Evolutionary conservation across 23 tunicate genomes (phyloP).

Genomic region (Ascidia mentula): DNA sequence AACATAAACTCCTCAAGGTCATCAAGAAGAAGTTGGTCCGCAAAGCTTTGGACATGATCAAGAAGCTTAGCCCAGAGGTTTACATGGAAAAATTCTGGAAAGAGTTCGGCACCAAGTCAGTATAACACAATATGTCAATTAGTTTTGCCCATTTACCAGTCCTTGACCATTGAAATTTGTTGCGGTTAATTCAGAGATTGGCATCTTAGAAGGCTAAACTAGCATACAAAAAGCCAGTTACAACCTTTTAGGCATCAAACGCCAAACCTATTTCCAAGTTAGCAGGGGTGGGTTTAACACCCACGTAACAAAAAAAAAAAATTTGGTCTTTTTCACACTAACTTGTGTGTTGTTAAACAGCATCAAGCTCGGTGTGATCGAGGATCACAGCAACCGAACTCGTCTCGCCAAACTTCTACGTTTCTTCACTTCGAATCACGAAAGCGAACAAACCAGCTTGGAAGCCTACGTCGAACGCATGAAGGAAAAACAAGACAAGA

Average conservation of each 20-base stretch:
- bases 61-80: constrained; percentile 79
- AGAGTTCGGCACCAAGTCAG: constrained; percentile 96
- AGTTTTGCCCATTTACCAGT: too few species aligned
- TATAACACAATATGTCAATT: too few species aligned
- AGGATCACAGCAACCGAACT: constrained; percentile 98
- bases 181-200: too few species aligned
- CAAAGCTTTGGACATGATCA: constrained; percentile 97
- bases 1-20: constrained; percentile 97
- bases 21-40: constrained; percentile 99
- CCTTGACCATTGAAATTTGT: too few species aligned
- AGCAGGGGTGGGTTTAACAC: too few species aligned
- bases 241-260: too few species aligned
- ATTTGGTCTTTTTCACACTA: too few species aligned
- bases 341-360: too few species aligned
- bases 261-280: too few species aligned
- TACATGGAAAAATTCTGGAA: constrained; percentile 98
- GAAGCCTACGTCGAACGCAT: constrained; percentile 93
- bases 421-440: constrained; percentile 82
- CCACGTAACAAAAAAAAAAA: too few species aligned
- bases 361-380: constrained; percentile 96
- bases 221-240: too few species aligned
- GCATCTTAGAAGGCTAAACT: too few species aligned
- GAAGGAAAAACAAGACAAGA: constrained; percentile 99
- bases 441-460: constrained; percentile 68
- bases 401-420: constrained; percentile 93